Percentiles rank a stretch among this genome's conserved stretches.
Conservation (phyloP, 2,113 vertebrate species). For the Amphiprion ocellaris region DNA sequence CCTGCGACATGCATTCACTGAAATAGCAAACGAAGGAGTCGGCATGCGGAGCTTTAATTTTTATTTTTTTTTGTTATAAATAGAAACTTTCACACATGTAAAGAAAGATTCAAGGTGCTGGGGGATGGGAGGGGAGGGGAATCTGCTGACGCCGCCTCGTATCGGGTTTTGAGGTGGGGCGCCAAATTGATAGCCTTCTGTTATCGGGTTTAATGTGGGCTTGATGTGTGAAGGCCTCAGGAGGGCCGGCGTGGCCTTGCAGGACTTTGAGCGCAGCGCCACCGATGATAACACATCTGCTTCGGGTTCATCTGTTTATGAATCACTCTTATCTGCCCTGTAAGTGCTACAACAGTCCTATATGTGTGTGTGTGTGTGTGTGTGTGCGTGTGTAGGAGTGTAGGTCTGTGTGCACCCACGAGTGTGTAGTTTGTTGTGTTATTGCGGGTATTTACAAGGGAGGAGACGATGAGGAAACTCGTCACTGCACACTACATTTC, state of each 20-base stretch:
- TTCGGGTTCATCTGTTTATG: slow-evolving; percentile 79
- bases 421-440: slow-evolving; percentile 42
- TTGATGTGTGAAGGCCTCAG: slow-evolving; percentile 44
- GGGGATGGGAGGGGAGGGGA: slow-evolving; percentile 48
- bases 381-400: slow-evolving; percentile 42
- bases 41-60: slow-evolving; percentile 12
- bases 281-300: slow-evolving; percentile 76
- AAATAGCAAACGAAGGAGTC: slow-evolving; percentile 55
- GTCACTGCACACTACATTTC: too few relatives aligned
- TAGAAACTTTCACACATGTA: slow-evolving; percentile 49
- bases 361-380: slow-evolving; percentile 34
- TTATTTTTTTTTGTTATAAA: slow-evolving; percentile 34
- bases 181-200: slow-evolving; percentile 77
- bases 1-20: slow-evolving; percentile 38
- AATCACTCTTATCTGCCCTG: slow-evolving; percentile 74
- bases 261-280: slow-evolving; percentile 67
- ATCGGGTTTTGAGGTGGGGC: slow-evolving; percentile 66
- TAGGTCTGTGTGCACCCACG: slow-evolving; percentile 36
- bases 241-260: slow-evolving; percentile 74
- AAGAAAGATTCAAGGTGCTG: slow-evolving; percentile 29
- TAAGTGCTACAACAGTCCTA: slow-evolving; percentile 42
- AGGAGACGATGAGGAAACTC: slow-evolving; percentile 8
- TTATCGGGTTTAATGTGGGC: slow-evolving; percentile 77
- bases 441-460: slow-evolving; percentile 56
- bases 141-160: slow-evolving; percentile 83